phyloP scores from a whole-genome alignment of 2,888 invertebrate species.

The Pseudococcus viburni region DNA sequence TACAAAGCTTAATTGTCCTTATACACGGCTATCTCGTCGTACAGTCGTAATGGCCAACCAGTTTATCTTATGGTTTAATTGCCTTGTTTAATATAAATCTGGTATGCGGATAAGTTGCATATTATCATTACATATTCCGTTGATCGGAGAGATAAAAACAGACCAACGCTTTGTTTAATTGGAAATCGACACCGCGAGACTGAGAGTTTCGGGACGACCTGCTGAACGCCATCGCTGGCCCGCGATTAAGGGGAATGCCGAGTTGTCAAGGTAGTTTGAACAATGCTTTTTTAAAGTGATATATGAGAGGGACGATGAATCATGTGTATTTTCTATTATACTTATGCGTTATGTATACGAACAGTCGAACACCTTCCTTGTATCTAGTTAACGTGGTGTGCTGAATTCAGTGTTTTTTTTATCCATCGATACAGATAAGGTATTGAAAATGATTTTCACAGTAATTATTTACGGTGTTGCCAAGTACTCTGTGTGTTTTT shows the following conservation, averaged over 20 bases:
- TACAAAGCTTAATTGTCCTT: slow-evolving; percentile 4
- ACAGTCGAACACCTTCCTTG: neutral
- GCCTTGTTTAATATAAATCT: neutral
- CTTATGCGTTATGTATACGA: neutral
- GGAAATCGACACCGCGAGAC: slow-evolving; percentile 10
- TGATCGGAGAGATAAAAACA: neutral
- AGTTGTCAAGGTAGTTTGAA: slow-evolving; percentile 21
- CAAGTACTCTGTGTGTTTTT: too few species aligned
- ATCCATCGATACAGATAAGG: neutral
- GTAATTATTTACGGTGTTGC: neutral
- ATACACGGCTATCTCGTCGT: neutral
- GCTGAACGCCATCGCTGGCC: neutral
- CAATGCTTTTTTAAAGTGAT: neutral
- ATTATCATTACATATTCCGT: neutral
- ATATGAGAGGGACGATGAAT: slow-evolving; percentile 1
- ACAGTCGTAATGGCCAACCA: neutral
- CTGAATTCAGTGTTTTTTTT: neutral
- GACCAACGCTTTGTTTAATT: neutral
- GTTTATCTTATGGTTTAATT: slow-evolving; percentile 12
- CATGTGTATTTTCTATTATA: slow-evolving; percentile 16
- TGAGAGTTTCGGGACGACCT: slow-evolving; percentile 10
- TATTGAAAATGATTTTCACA: neutral
- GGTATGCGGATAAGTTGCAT: slow-evolving; percentile 7
- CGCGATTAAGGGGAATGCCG: neutral
- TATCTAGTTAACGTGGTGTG: neutral